Evolutionary conservation across 92 coral and sea anemone genomes (phyloP).

Genomic region (Plumapathes pennacea): DNA sequence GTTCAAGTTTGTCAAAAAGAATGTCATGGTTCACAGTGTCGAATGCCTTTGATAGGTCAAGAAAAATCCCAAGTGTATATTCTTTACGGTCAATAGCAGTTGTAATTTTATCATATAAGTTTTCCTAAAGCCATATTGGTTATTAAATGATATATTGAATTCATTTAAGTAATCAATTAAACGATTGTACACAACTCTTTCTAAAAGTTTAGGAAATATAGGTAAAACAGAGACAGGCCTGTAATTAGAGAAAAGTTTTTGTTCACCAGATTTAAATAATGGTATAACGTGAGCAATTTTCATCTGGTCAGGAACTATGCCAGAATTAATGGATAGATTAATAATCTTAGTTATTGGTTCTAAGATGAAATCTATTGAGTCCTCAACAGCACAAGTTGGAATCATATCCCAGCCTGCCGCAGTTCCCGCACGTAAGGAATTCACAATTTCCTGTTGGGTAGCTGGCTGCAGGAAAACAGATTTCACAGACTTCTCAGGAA

Average conservation of each 20-base stretch:
- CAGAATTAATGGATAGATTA: slow-evolving; percentile 18
- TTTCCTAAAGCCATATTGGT: slow-evolving; percentile 14
- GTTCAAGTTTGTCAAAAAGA: background rate
- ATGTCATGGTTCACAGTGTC: slow-evolving; percentile 13
- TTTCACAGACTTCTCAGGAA: slow-evolving; percentile 6
- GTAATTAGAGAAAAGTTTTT: slow-evolving; percentile 9
- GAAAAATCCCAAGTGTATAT: slow-evolving; percentile 15
- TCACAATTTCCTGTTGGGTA: slow-evolving; percentile 1
- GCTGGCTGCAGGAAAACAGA: slow-evolving; percentile 4
- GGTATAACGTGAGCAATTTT: slow-evolving; percentile 25
- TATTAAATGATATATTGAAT: slow-evolving; percentile 1
- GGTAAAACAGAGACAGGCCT: slow-evolving; percentile 24
- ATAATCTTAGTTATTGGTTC: slow-evolving; percentile 6
- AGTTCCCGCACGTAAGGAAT: background rate
- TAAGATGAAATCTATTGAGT: background rate
- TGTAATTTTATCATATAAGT: slow-evolving; percentile 8
- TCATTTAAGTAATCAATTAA: slow-evolving; percentile 1
- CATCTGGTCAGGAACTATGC: slow-evolving; percentile 10
- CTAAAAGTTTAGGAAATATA: slow-evolving; percentile 6
- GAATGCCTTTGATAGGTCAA: slow-evolving; percentile 17
- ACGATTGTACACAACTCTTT: slow-evolving; percentile 20
- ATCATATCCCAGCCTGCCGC: slow-evolving; percentile 20
- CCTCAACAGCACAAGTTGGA: slow-evolving; percentile 2
- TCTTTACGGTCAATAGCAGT: slow-evolving; percentile 14
- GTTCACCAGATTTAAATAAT: slow-evolving; percentile 8